Evolutionary conservation across 2,113 vertebrate genomes (phyloP), one percentile per base, ranked within the genome.

Genomic region (Larimichthys crocea): DNA sequence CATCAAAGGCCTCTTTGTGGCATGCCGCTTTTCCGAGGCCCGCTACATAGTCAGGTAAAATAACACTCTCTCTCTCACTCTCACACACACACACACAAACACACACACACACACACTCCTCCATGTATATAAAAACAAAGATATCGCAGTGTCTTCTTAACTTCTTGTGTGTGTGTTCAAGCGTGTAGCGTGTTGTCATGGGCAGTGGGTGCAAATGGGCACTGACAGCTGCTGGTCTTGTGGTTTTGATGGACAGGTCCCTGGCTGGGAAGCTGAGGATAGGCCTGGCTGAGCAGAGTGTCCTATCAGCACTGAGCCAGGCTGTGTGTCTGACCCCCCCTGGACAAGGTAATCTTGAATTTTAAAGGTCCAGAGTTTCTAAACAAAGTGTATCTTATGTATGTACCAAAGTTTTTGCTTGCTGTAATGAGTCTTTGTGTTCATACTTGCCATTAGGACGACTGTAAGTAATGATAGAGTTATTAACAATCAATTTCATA

Each of bases 1-100:
- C 90, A 97, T 98, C 91, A 98, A 98, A 93, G 94, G 95, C 52
- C 94, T 98, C 78, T 97, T 98, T 90, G 97, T 98, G 19, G 97
- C 97, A 1, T 98, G 97, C 80, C 96, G 96, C 64, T 95, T 96
- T 77, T 97, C 96, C 0, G 97, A 98, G 87, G 97, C 97, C 35
- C 95, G 97, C 52, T 98, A 94, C 87, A 96, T 98, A 3, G 95
- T 97, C 88, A 95, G 97, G 97, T 98, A 91, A 90, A 91, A 76
- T 20, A 68, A 85, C 61, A 24, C 74, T 46, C 69, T 31, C 82
- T 31, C 57, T 31, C 35, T 42, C 22, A 42, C 73, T 1, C 73
- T 1, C 40, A 56, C 49, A 10, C 19, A 55, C 53, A 31, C 20
- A 19, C 56, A 69, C 35, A 48, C 22, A 42, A 69, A 1, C 4